These are phyloP conservation scores for Arrhamphus sclerolepis DNA, from an alignment of 2,797 vertebrate species.

Conservation along the genomic window DNA sequence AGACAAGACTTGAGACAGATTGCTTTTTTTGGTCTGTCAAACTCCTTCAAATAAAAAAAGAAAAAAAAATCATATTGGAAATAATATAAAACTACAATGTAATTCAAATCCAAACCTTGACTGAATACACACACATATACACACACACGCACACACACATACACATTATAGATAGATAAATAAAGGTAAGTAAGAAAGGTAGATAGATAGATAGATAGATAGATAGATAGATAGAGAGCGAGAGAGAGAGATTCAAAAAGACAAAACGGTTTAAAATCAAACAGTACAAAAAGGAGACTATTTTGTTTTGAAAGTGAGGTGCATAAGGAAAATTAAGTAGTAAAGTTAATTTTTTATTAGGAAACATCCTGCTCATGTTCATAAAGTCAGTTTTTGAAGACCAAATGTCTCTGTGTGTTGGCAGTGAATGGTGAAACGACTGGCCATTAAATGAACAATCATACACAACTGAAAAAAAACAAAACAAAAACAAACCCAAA, in stretches of 20 bases:
- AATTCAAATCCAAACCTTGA: neutral
- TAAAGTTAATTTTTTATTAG: slow-evolving; percentile 1
- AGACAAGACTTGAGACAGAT: no score
- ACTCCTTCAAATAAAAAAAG: neutral
- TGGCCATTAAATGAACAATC: slow-evolving; percentile 39
- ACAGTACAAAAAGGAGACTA: neutral
- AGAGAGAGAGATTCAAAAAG: neutral
- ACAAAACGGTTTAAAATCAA: neutral
- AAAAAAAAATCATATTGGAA: neutral
- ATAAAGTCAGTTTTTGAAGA: slow-evolving; percentile 11
- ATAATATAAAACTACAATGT: neutral
- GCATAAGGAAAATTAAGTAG: slow-evolving; percentile 11
- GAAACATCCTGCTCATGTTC: slow-evolving; percentile 9
- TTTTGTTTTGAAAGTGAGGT: neutral
- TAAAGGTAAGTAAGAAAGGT: no score
- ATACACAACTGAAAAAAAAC: slow-evolving; percentile 37
- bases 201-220: no score
- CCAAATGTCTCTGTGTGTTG: slow-evolving; percentile 5
- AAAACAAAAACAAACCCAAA: no score
- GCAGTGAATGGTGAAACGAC: slow-evolving; percentile 27
- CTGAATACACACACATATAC: neutral
- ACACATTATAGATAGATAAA: no score
- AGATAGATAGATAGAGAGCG: no score
- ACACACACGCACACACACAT: no score
- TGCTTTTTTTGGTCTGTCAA: no score